phyloP scores from a whole-genome alignment of 2,797 vertebrate genomes.

The Syncerus caffer region DNA sequence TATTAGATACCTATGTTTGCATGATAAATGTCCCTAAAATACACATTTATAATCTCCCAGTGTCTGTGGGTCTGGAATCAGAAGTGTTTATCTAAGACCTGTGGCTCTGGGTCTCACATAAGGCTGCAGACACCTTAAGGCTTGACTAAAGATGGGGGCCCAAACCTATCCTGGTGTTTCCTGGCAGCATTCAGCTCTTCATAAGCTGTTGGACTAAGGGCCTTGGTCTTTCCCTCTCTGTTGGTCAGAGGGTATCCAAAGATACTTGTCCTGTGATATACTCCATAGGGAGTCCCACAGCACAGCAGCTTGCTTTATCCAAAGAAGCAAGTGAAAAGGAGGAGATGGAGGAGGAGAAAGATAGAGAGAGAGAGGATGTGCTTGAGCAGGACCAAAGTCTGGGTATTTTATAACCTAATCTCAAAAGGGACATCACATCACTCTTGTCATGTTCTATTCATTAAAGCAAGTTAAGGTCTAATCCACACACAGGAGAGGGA shows the following conservation, averaged over 20 bases:
- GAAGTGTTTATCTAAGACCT: not conserved
- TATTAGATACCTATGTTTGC: not conserved
- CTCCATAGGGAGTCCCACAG: not conserved
- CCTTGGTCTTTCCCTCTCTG: not conserved
- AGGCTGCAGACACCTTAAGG: not conserved
- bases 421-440: not conserved
- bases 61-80: not conserved
- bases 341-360: not conserved
- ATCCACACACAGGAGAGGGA: not conserved
- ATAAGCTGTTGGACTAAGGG: not conserved
- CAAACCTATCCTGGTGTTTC: not conserved
- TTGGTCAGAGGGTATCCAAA: not conserved
- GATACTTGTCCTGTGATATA: rapidly evolving
- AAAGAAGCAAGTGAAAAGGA: not conserved
- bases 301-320: not conserved
- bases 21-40: not conserved
- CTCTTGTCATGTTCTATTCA: not conserved
- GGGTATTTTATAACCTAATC: not conserved
- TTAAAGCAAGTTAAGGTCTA: not conserved
- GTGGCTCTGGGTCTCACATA: not conserved
- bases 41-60: not conserved
- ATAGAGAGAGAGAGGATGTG: rapidly evolving
- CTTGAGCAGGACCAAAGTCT: not conserved
- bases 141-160: not conserved
- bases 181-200: not conserved